Conservation (phyloP, 2,113 vertebrate species). For the Mungos mungo region DNA sequence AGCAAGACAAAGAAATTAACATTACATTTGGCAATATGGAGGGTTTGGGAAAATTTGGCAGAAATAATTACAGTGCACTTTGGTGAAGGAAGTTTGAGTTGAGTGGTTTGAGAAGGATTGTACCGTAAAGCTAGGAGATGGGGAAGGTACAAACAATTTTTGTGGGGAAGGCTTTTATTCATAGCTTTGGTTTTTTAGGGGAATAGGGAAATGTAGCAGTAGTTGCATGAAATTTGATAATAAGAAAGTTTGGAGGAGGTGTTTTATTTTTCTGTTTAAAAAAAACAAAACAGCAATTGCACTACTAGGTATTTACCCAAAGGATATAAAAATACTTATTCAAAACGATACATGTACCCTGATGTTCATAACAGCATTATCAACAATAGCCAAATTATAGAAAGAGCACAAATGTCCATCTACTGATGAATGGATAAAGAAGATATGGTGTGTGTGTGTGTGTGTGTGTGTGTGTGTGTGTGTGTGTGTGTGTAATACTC, state of each 20-base stretch:
- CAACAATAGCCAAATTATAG: no score
- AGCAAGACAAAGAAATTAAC: not conserved
- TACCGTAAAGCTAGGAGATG: not conserved
- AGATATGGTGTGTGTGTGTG: no score
- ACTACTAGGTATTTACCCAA: no score
- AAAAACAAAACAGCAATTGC: not conserved
- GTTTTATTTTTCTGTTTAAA: not conserved
- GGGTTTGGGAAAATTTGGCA: not conserved
- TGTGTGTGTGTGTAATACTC: no score
- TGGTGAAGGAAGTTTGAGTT: not conserved
- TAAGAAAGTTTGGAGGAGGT: not conserved
- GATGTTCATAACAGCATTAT: no score
- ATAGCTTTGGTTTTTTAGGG: not conserved
- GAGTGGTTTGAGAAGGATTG: not conserved
- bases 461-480: no score
- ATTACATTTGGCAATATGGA: not conserved
- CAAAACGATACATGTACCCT: no score
- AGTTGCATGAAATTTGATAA: not conserved
- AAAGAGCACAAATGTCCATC: no score
- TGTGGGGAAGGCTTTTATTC: not conserved
- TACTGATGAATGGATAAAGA: no score
- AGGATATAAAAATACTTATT: no score
- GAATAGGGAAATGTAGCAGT: not conserved
- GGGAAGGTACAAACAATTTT: not conserved
- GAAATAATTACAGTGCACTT: not conserved